Base-by-base conservation (phyloP, 2,888 invertebrate genomes). In the Phengaris alcon region DNA sequence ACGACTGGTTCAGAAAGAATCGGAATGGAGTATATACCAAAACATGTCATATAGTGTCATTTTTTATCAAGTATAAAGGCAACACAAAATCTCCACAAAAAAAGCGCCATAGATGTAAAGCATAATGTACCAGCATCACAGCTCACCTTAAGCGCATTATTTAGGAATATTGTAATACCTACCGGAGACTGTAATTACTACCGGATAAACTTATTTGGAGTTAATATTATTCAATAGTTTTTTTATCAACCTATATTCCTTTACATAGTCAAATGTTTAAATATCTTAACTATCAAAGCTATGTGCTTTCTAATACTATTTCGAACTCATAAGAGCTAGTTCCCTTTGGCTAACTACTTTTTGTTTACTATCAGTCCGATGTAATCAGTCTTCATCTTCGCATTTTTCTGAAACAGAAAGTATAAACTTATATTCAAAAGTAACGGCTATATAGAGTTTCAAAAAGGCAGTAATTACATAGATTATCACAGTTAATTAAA, bases 371-470 rank as follows among this genome's bases (percentile, higher is more conserved):
- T 64, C 64, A 64, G 64, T 64, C 64, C 35, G 35, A 44, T 44
- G 35, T 70, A 2, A 10, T 52, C 22, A 74, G 55, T 68, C 48
- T 74, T 90, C 87, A 91, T 79, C 91, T 88, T 70, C 91, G 84
- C 79, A 91, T 73, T 86, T 91, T 91, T 74, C 91, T 91, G 90
- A 69, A 87, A 88, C 82, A 75, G 68, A 76, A 76, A 76, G 73
- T 51, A 10, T 6, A 52, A 68, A 46, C 48, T 76, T 73, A 59
- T 52, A 64, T 74, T 74, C n/a, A n/a, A n/a, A 9, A 54, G 6
- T 72, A 22, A 22, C 13, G 15, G 6, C 15, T 22, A 4, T 35
- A 4, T 35, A 6, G 5, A 22, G 48, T 48, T 48, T 48, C 35
- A 35, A 48, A 48, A 48, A 48, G 12, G 12, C 48, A 3, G 5